These are phyloP conservation scores for Limonius californicus DNA, from an alignment of 1,140 invertebrate genomes.

Conservation along the genomic window DNA sequence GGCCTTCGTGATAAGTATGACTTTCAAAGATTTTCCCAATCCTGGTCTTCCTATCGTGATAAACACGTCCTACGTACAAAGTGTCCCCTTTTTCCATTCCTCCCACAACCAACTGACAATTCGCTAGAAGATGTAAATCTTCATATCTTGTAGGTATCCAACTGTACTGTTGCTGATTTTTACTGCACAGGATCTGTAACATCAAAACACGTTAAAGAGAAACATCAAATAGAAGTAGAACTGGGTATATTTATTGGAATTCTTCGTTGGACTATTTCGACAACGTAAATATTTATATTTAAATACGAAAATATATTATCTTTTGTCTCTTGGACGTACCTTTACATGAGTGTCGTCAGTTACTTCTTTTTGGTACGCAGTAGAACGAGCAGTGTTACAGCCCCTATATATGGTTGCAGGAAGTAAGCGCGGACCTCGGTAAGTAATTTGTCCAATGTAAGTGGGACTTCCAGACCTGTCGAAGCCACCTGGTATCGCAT, in stretches of 20 bases:
- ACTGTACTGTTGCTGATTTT: background rate
- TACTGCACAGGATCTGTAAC: background rate
- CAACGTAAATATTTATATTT: too few species aligned
- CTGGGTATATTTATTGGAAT: too few species aligned
- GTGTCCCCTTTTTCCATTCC: background rate
- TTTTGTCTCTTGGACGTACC: too few species aligned
- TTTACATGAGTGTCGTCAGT: background rate
- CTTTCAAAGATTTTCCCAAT: background rate
- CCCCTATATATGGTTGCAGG: background rate
- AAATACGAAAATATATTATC: too few species aligned
- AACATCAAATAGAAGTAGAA: too few species aligned
- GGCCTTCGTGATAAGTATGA: background rate
- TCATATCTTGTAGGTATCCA: background rate
- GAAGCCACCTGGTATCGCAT: conserved; percentile 13
- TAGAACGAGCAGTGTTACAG: background rate
- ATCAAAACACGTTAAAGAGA: too few species aligned
- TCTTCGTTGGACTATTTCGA: too few species aligned
- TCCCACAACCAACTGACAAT: background rate
- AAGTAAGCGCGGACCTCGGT: background rate
- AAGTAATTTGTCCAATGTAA: conserved; percentile 14
- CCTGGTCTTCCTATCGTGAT: background rate
- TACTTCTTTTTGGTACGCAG: background rate
- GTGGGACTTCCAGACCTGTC: background rate
- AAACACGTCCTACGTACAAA: background rate
- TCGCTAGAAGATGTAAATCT: background rate